These are phyloP conservation scores for Drosophila dunni DNA, from an alignment of 1,140 invertebrate species.

Conservation along the genomic window DNA sequence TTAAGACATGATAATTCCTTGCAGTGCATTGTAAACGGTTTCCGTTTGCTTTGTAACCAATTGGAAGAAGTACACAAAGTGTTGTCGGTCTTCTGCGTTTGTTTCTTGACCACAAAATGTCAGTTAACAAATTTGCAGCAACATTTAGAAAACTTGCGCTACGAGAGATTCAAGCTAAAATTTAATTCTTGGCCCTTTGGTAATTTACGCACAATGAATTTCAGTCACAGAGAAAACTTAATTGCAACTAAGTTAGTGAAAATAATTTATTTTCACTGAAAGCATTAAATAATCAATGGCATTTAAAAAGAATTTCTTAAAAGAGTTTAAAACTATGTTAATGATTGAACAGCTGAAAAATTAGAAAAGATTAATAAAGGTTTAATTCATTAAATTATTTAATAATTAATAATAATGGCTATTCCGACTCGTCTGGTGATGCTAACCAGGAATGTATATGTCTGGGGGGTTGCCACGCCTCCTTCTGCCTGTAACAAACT, in stretches of 20 bases:
- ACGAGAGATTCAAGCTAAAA: constrained; percentile 9
- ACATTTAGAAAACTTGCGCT: constrained; percentile 46
- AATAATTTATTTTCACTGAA: not conserved
- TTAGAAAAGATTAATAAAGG: too few relatives aligned
- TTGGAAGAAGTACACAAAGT: constrained; percentile 30
- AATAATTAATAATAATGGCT: not conserved
- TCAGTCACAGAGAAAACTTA: constrained; percentile 31
- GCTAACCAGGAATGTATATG: too few relatives aligned
- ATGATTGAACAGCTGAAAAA: too few relatives aligned
- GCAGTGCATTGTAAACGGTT: constrained; percentile 20
- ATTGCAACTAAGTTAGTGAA: constrained; percentile 27
- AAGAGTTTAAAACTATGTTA: too few relatives aligned
- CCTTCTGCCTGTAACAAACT: too few relatives aligned
- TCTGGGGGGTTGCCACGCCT: too few relatives aligned
- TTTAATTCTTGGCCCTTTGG: not conserved
- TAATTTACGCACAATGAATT: not conserved
- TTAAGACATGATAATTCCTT: constrained; percentile 10
- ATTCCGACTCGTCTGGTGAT: too few relatives aligned
- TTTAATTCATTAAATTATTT: too few relatives aligned
- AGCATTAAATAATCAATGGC: not conserved
- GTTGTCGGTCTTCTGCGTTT: constrained; percentile 33
- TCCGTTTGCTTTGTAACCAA: constrained; percentile 35
- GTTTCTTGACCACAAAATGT: constrained; percentile 47
- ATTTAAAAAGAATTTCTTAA: not conserved
- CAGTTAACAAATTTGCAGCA: constrained; percentile 58